Evolutionary conservation across 2,113 vertebrate species (phyloP).

Genomic region (Antechinus flavipes): DNA sequence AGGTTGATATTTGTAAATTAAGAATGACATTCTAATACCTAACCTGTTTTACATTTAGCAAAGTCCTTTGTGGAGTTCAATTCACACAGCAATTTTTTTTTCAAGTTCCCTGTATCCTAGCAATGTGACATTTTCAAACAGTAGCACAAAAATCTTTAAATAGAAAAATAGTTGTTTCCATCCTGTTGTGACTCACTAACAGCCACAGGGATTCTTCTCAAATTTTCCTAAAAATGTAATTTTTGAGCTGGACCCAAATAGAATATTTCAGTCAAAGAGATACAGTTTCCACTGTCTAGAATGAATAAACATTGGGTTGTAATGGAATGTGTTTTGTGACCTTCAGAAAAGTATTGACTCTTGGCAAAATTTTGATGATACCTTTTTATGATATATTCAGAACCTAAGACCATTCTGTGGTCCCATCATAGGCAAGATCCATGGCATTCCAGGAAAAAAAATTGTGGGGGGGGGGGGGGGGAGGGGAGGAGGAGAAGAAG

Average conservation of each 20-base stretch:
- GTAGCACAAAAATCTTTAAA: constrained; percentile 81
- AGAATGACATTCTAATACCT: neutral
- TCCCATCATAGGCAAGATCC: neutral
- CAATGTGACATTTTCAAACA: constrained; percentile 82
- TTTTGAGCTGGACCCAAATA: constrained; percentile 80
- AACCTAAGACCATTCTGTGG: constrained; percentile 30
- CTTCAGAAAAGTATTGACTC: constrained; percentile 75
- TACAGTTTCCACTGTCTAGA: constrained; percentile 80
- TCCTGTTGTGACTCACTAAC: constrained; percentile 79
- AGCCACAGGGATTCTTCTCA: constrained; percentile 79
- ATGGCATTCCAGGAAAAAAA: neutral
- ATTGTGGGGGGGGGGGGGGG: neutral
- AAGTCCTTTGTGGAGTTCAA: constrained; percentile 54
- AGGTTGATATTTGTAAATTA: neutral
- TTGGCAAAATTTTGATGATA: constrained; percentile 75
- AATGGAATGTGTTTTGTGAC: constrained; percentile 73
- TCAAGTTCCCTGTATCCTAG: constrained; percentile 75
- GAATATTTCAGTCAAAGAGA: constrained; percentile 78
- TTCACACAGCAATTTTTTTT: constrained; percentile 70
- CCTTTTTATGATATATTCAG: constrained; percentile 23
- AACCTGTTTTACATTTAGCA: constrained; percentile 30
- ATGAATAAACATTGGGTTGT: constrained; percentile 68
- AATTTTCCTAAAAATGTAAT: constrained; percentile 83
- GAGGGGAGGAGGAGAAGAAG: neutral
- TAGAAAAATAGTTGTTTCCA: constrained; percentile 78